Evolutionary conservation across 2,888 invertebrate species (phyloP).

Genomic region (Ceramica pisi): DNA sequence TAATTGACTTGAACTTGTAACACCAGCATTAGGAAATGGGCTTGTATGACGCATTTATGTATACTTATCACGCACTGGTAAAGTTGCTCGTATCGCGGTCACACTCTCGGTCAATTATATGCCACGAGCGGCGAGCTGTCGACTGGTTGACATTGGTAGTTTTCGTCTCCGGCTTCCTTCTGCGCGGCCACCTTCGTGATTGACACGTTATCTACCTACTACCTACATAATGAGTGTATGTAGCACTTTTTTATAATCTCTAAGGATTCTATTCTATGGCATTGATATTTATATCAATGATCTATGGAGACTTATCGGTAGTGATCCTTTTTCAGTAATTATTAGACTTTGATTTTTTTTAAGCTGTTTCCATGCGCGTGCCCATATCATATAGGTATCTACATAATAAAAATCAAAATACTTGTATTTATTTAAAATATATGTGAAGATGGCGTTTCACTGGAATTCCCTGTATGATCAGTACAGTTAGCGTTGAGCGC

Average conservation of each 20-base stretch:
- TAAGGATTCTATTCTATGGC: too few species aligned
- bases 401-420: background rate
- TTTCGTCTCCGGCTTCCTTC: constrained; percentile 80
- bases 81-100: constrained; percentile 72
- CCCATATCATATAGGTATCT: too few species aligned
- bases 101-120: constrained; percentile 75
- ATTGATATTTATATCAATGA: too few species aligned
- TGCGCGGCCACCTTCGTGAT: constrained; percentile 74
- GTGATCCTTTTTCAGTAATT: background rate
- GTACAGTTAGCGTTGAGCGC: constrained; percentile 66
- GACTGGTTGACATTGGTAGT: constrained; percentile 82
- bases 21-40: constrained; percentile 68
- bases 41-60: constrained; percentile 66
- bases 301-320: too few species aligned
- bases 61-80: constrained; percentile 69
- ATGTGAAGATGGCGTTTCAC: constrained; percentile 32
- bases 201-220: constrained; percentile 74
- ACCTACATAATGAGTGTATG: constrained; percentile 65
- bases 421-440: background rate
- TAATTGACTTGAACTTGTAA: constrained; percentile 69
- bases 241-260: constrained; percentile 65
- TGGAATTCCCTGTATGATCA: constrained; percentile 57
- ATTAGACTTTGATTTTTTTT: background rate
- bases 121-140: constrained; percentile 67
- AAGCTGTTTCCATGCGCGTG: background rate